These are phyloP conservation scores for Anguilla marmorata DNA, from an alignment of 2,797 vertebrate species.

Conservation along the genomic window DNA sequence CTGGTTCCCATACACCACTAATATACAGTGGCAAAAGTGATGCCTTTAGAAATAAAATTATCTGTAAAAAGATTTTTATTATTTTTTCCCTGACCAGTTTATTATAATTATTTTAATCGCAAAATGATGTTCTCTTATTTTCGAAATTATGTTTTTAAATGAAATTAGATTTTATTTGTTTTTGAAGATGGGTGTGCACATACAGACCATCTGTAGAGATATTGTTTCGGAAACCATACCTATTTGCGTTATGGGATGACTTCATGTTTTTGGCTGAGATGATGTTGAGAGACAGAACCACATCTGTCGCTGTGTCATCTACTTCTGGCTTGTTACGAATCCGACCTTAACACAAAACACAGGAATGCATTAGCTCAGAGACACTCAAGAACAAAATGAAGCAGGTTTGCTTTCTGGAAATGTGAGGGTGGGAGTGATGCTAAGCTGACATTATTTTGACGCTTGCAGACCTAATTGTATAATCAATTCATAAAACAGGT, in stretches of 20 bases:
- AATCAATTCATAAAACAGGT: neutral
- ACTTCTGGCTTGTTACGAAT: conserved; percentile 93
- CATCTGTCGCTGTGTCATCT: conserved; percentile 86
- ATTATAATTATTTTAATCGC: too few species aligned
- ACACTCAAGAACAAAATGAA: neutral
- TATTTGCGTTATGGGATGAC: conserved; percentile 91
- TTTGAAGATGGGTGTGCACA: too few species aligned
- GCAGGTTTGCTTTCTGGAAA: neutral
- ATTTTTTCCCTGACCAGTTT: too few species aligned
- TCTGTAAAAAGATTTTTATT: too few species aligned
- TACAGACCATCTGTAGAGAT: neutral
- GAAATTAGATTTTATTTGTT: too few species aligned
- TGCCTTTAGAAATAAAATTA: too few species aligned
- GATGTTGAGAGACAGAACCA: conserved; percentile 93
- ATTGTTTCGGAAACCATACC: conserved; percentile 61
- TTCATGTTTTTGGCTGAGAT: conserved; percentile 97
- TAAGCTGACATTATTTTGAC: neutral
- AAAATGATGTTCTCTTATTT: too few species aligned
- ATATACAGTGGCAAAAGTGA: conserved; percentile 63
- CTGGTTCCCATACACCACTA: conserved; percentile 43
- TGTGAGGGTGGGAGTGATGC: neutral
- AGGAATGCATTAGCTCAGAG: neutral
- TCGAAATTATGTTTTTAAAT: too few species aligned
- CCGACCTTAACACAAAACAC: conserved; percentile 73
- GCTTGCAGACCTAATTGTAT: neutral